Base-by-base conservation (phyloP, 37 sponge, comb jelly and placozoan genomes). In the Diacarnus erythraeanus region DNA sequence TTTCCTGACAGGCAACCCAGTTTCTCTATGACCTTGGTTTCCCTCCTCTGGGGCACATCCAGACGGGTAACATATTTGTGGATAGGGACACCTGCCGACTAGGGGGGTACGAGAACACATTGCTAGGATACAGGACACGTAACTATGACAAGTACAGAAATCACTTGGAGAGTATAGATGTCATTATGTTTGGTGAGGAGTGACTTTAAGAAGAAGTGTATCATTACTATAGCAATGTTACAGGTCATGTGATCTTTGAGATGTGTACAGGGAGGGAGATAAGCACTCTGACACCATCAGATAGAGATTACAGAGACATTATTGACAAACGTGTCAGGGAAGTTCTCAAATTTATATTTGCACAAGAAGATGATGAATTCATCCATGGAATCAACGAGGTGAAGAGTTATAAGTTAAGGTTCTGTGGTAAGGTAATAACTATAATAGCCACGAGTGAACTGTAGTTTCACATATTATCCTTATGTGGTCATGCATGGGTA, bases 41-140 rank as follows among this genome's bases (percentile, higher is more conserved):
- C 31, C 69, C 80, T 34, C 82, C 81, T 66, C 51, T 80, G 37
- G 82, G 81, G 0, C 76, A 89, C 23, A 27, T 89, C 34, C 90
- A 89, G 34, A 43, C 70, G 56, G 90, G 90, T 3, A 89, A 89
- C 76, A 69, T 84, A n/a, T 77, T 84, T 38, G 40, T 89, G 33
- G 81, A 80, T 3, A 73, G 42, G 26, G 44, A 39, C n/a, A 21
- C 26, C 23, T 89, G 90, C 31, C 65, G 56, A 64, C 42, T 88
- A 21, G 47, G 72, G 0, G 84, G 89, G 6, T 83, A 81, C 74
- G 84, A 83, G 67, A 83, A 88, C 74, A 67, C 76, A 1, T 40
- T 88, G 58, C 76, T 88, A 33, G 84, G 89, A 9, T 84, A 83
- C 70, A 77, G 76, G 68, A 76, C 83, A 27, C 43, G 84, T 42